Evolutionary conservation across 2,888 invertebrate genomes (phyloP).

Genomic region (Dendrolimus houi): DNA sequence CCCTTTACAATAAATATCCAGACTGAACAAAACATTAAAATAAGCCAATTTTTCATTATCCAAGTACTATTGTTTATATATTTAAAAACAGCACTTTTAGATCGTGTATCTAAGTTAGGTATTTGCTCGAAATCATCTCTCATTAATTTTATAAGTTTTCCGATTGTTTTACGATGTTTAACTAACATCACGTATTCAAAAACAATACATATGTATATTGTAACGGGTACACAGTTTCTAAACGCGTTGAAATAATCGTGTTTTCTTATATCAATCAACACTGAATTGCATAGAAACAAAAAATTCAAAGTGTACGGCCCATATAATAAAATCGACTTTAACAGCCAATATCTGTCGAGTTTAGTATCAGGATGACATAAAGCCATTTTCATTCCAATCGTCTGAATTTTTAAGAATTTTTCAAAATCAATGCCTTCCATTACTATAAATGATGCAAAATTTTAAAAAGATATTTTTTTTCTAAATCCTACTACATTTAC

Average conservation of each 20-base stretch:
- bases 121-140: neutral
- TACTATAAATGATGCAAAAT: neutral
- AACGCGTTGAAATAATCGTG: neutral
- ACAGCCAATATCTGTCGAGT: slow-evolving; percentile 6
- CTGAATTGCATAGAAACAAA: neutral
- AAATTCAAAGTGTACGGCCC: neutral
- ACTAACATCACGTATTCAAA: neutral
- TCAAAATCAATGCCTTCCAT: slow-evolving; percentile 1
- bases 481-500: too few species aligned
- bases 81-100: neutral
- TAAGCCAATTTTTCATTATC: slow-evolving; percentile 2
- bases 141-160: neutral
- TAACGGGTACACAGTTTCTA: neutral
- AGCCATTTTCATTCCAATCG: neutral
- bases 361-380: slow-evolving; percentile 4
- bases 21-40: neutral
- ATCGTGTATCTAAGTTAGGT: neutral
- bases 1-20: neutral
- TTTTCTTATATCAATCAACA: neutral
- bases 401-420: slow-evolving; percentile 1
- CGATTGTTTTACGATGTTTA: neutral
- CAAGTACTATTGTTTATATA: neutral
- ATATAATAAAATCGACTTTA: slow-evolving; percentile 1
- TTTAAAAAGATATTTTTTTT: too few species aligned
- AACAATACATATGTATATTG: neutral